Percentiles rank a stretch among this genome's conserved stretches.
These are phyloP conservation scores for Halichoerus grypus DNA, from an alignment of 2,113 vertebrate species.

Conservation along the genomic window DNA sequence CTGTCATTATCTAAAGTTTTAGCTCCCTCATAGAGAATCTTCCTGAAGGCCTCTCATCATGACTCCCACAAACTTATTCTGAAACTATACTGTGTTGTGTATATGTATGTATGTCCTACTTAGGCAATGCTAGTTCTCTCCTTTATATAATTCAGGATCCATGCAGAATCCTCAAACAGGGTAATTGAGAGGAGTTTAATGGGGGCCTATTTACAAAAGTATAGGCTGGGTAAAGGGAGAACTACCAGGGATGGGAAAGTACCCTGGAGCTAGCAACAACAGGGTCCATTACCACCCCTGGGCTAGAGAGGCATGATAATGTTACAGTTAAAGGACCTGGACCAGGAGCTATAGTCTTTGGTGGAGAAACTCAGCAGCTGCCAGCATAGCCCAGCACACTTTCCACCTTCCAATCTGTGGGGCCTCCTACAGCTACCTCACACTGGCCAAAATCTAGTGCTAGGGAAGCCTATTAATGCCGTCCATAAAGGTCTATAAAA, in stretches of 20 bases:
- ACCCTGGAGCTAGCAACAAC: not conserved
- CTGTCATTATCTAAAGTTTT: not conserved
- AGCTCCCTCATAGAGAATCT: not conserved
- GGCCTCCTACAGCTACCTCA: not conserved
- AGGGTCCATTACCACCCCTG: not conserved
- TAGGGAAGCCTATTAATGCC: not conserved
- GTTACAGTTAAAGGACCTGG: not conserved
- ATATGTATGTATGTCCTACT: not conserved
- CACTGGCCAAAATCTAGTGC: too few species aligned
- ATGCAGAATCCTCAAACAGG: not conserved
- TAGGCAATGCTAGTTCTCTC: not conserved
- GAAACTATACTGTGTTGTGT: not conserved
- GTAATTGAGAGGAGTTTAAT: not conserved
- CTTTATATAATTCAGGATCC: not conserved
- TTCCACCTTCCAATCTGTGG: not conserved
- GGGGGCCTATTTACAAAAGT: not conserved
- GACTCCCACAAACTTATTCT: not conserved
- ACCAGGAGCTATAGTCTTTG: not conserved
- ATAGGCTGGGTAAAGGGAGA: not conserved
- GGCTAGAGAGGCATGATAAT: not conserved
- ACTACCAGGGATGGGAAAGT: not conserved
- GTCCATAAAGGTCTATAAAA: not conserved
- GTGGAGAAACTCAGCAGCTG: not conserved
- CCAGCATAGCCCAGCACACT: not conserved
- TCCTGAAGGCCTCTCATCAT: not conserved